Percentiles rank a stretch among this genome's conserved stretches.
These are phyloP conservation scores for Cylas formicarius DNA, from an alignment of 1,140 invertebrate genomes.

Conservation along the genomic window DNA sequence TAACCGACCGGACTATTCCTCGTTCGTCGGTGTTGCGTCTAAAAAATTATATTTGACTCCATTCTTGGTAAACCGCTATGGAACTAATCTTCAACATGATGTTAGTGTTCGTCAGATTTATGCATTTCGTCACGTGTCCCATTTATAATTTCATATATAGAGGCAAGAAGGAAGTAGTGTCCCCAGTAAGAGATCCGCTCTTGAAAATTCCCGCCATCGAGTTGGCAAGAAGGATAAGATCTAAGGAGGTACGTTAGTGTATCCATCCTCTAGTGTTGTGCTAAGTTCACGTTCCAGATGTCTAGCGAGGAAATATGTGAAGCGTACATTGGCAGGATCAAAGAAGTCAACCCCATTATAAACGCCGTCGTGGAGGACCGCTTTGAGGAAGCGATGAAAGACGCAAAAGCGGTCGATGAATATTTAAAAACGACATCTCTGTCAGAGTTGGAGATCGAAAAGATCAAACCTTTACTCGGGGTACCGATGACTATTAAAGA, in stretches of 20 bases:
- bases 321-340: conserved; percentile 60
- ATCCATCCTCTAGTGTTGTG: background rate
- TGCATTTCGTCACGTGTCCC: too few relatives aligned
- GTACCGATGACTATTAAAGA: conserved; percentile 73
- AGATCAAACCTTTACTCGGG: conserved; percentile 60
- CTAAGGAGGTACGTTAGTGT: conserved; percentile 21
- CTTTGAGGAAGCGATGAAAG: conserved; percentile 51
- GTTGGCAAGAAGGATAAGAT: conserved; percentile 27
- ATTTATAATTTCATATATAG: too few relatives aligned
- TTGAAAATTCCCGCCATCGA: conserved; percentile 24
- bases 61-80: too few relatives aligned
- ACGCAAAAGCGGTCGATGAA: conserved; percentile 51
- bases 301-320: conserved; percentile 55
- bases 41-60: too few relatives aligned
- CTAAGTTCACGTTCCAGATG: conserved; percentile 41
- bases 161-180: conserved; percentile 16
- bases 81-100: too few relatives aligned
- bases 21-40: too few relatives aligned
- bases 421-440: conserved; percentile 41
- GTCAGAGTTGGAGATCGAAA: conserved; percentile 43
- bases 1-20: too few relatives aligned
- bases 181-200: conserved; percentile 21
- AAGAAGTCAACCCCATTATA: conserved; percentile 61
- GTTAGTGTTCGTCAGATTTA: too few relatives aligned
- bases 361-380: conserved; percentile 71